Base-by-base conservation (phyloP, 2,888 invertebrate species). In the Liopterus haemorrhoidalis region DNA sequence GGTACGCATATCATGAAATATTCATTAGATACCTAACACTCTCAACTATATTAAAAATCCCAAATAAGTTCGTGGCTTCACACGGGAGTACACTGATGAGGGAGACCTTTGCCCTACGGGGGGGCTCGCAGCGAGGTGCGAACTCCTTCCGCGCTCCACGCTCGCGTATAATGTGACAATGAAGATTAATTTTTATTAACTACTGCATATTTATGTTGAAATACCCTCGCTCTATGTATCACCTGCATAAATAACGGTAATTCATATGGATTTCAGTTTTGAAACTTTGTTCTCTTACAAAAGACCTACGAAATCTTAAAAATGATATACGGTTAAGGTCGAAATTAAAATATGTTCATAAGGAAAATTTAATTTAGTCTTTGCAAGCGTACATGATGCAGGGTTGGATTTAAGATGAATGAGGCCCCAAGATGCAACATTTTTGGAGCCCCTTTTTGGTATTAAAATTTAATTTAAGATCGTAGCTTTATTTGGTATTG, bases 41-140 rank as follows among this genome's bases (percentile, higher is more conserved):
- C 64, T 66, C 64, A 61, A 61, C 64, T 66, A 67, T 68, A 68
- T 68, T 68, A 68, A 68, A 68, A 67, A 65, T 64, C 65, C 63
- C 64, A 66, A 66, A 66, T 66, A 66, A 66, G 62, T 65, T 62
- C 60, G 62, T 64, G 54, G 59, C 46, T 40, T 48, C 49, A 15
- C 14, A 35, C 22, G 15, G 42, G n/a, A 20, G 56, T 51, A 53
- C 49, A 49, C 58, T 54, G 56, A 57, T 57, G 58, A 56, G 54
- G 30, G 31, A 25, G 25, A n/a, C n/a, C n/a, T n/a, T n/a, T n/a
- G n/a, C n/a, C n/a, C n/a, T n/a, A n/a, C n/a, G n/a, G 33, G 18
- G 33, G 33, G 33, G 8, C 19, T 33, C 33, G 15, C 33, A 12
- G 14, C 28, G 39, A 25, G 45, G 45, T 39, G 33, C 39, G 21